Conservation (phyloP, 2,113 vertebrate genomes). For the Eira barbara region DNA sequence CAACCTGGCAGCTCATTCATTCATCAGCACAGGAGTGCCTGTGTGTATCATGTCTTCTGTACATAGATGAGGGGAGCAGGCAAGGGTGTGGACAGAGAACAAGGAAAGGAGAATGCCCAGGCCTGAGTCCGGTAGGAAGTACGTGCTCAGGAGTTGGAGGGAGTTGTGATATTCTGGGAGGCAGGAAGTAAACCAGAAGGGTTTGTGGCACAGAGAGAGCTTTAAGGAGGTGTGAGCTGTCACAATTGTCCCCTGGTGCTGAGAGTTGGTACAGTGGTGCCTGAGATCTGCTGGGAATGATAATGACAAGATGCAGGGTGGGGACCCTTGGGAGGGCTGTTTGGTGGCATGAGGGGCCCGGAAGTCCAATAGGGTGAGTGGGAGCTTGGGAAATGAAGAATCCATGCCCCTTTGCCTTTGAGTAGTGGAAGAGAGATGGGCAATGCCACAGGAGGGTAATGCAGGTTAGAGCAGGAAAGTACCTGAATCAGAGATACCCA, state of each 20-base stretch:
- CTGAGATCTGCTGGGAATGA: not conserved
- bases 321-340: fast-evolving
- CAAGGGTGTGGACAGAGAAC: not conserved
- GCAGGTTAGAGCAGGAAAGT: too few relatives aligned
- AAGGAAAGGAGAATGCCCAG: not conserved
- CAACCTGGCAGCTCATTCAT: not conserved
- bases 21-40: not conserved
- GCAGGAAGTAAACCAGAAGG: not conserved
- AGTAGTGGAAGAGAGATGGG: not conserved
- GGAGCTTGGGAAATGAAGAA: not conserved
- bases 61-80: not conserved
- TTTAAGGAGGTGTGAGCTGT: not conserved
- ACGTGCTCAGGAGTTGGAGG: not conserved
- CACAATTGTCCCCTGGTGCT: too few relatives aligned
- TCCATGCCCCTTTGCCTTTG: not conserved
- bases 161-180: not conserved
- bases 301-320: not conserved
- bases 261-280: not conserved
- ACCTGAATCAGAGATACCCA: not conserved
- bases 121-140: not conserved
- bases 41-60: not conserved
- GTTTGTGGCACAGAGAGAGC: not conserved
- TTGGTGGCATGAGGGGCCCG: not conserved
- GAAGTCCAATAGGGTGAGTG: not conserved
- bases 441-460: not conserved